These are phyloP conservation scores for Rallus limicola DNA, from an alignment of 2,113 vertebrate species.

Conservation along the genomic window DNA sequence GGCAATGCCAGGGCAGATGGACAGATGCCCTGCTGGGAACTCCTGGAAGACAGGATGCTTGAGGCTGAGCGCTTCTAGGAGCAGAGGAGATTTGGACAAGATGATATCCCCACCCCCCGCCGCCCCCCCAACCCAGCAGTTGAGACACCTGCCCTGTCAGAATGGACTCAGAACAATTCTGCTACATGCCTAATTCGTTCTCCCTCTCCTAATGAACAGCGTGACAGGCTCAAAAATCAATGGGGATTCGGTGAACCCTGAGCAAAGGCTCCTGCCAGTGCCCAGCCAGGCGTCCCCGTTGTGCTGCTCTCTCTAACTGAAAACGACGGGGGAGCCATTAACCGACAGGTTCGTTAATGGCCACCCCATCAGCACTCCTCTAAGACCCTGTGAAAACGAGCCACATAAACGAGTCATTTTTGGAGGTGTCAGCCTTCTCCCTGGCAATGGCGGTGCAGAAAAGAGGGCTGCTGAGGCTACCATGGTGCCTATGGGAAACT, in stretches of 20 bases:
- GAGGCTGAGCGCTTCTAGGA: background rate
- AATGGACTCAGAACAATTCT: background rate
- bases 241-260: background rate
- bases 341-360: constrained; percentile 11
- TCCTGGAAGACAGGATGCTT: background rate
- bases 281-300: background rate
- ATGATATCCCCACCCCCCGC: background rate
- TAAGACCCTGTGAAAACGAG: background rate
- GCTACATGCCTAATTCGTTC: background rate
- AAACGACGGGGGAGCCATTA: constrained; percentile 32
- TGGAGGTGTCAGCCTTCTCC: background rate
- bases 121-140: background rate
- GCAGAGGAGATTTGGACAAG: background rate
- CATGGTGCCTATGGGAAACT: fast-evolving
- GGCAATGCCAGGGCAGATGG: background rate
- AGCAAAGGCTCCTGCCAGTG: background rate
- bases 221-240: constrained; percentile 51
- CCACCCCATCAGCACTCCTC: background rate
- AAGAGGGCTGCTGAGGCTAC: background rate
- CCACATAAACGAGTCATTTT: fast-evolving
- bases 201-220: constrained; percentile 17
- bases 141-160: background rate
- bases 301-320: constrained; percentile 30
- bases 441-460: fast-evolving
- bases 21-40: background rate